Base-by-base conservation (phyloP, 2,113 vertebrate species). In the Hippocampus comes region DNA sequence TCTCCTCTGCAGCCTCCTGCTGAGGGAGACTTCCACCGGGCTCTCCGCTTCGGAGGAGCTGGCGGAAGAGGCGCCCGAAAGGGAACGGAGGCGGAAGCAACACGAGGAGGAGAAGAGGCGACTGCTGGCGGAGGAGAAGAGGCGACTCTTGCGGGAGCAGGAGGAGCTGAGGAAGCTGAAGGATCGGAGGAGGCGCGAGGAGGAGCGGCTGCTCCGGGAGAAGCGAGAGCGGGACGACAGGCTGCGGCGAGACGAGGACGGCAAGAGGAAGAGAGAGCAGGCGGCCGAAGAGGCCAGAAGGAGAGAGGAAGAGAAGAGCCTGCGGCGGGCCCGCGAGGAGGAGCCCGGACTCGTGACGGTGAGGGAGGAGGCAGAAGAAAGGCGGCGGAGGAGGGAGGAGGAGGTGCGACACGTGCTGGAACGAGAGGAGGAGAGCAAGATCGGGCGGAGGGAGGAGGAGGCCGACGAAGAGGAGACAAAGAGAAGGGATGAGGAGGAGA, bases 91-190 rank as follows among this genome's bases (percentile, higher is more conserved):
- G 67, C 72, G 9, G 38, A 77, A 3, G 67, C 84, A 75, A 53
- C 77, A 77, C 2, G 89, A 88, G 14, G 79, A 88, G 30, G 77
- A 89, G 38, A 87, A 71, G 69, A 89, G 81, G 76, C 81, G 71
- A 53, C 41, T 88, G 55, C 57, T 86, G 21, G 81, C 84, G 38
- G 81, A 83, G 18, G 88, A 90, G 66, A 87, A 88, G 71, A 86
- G 25, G 71, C 82, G 69, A 60, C 42, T 90, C 53, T n/a, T 87
- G 20, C 38, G 74, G 49, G 87, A 89, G 51, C 74, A 79, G 48
- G 76, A 85, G 69, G 72, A 85, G 68, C 12, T 25, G 15, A 84
- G 60, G 68, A 82, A 20, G 49, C 78, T 83, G 66, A 83, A 46
- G 68, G 87, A 88, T 30, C 81, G 41, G 42, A 83, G 61, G 68